These are phyloP conservation scores for Colostygia pectinataria DNA, from an alignment of 2,888 invertebrate species.

Conservation along the genomic window DNA sequence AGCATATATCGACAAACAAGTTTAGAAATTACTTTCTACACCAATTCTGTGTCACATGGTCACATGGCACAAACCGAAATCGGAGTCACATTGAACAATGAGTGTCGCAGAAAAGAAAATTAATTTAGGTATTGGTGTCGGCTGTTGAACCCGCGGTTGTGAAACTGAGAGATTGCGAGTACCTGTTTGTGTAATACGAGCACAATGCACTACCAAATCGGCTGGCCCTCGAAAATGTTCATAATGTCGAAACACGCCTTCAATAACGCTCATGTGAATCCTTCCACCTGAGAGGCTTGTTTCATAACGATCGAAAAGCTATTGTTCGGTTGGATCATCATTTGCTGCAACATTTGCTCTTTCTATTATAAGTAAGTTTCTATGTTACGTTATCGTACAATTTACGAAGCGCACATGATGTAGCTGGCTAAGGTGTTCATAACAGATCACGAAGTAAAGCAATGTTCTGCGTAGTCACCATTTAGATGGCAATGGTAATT, in stretches of 20 bases:
- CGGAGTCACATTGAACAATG: conserved; percentile 75
- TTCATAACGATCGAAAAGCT: conserved; percentile 35
- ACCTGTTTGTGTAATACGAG: conserved; percentile 77
- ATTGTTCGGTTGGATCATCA: conserved; percentile 26
- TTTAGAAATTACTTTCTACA: conserved; percentile 51
- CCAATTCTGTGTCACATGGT: conserved; percentile 60
- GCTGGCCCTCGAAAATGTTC: conserved; percentile 71
- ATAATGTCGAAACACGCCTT: conserved; percentile 63
- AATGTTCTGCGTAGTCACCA: no score
- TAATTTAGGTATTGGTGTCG: conserved; percentile 82
- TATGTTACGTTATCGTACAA: no score
- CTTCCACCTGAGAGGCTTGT: conserved; percentile 33
- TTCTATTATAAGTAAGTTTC: no score
- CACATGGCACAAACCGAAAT: conserved; percentile 64
- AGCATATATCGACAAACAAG: conserved; percentile 35
- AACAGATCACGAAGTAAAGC: no score
- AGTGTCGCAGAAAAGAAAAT: conserved; percentile 75
- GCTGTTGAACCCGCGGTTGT: conserved; percentile 77
- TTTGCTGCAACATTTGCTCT: conserved; percentile 12
- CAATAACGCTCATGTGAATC: conserved; percentile 42
- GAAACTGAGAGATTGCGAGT: conserved; percentile 78
- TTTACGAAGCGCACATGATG: no score
- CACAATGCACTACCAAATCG: conserved; percentile 73
- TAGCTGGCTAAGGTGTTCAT: no score
- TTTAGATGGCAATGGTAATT: no score